phyloP scores from a whole-genome alignment of 2,113 vertebrate species.

The Hippocampus zosterae region DNA sequence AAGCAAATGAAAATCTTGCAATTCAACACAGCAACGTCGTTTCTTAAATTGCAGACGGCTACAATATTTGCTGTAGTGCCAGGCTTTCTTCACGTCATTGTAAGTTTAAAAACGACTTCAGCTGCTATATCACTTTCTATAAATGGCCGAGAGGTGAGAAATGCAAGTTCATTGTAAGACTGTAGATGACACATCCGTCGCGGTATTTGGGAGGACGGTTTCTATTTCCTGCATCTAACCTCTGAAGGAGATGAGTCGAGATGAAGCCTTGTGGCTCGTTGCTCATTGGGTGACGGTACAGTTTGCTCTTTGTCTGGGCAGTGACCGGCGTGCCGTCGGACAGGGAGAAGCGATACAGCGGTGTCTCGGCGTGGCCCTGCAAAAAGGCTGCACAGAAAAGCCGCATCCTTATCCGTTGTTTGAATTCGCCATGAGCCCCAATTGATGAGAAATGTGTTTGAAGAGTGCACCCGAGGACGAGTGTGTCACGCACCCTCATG shows the following conservation, averaged over 20 bases:
- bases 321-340: constrained; percentile 94
- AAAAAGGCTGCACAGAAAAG: constrained; percentile 77
- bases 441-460: background rate
- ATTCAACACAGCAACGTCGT: background rate
- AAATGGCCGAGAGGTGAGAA: constrained; percentile 25
- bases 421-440: background rate
- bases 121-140: constrained; percentile 33
- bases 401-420: constrained; percentile 1
- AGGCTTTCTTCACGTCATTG: constrained; percentile 19
- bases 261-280: constrained; percentile 91
- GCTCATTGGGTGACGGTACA: constrained; percentile 87
- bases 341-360: constrained; percentile 90
- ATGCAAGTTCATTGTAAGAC: constrained; percentile 26
- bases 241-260: constrained; percentile 93
- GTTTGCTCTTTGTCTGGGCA: constrained; percentile 93
- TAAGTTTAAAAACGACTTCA: constrained; percentile 38
- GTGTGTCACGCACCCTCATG: constrained; percentile 81
- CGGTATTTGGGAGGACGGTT: constrained; percentile 6
- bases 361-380: constrained; percentile 91
- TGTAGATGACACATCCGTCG: constrained; percentile 7
- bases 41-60: constrained; percentile 7
- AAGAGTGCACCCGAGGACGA: background rate
- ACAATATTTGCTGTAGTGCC: constrained; percentile 6
- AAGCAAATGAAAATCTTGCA: constrained; percentile 9
- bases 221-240: constrained; percentile 62